Conservation (phyloP, 2,888 invertebrate species). For the Gortyna flavago region DNA sequence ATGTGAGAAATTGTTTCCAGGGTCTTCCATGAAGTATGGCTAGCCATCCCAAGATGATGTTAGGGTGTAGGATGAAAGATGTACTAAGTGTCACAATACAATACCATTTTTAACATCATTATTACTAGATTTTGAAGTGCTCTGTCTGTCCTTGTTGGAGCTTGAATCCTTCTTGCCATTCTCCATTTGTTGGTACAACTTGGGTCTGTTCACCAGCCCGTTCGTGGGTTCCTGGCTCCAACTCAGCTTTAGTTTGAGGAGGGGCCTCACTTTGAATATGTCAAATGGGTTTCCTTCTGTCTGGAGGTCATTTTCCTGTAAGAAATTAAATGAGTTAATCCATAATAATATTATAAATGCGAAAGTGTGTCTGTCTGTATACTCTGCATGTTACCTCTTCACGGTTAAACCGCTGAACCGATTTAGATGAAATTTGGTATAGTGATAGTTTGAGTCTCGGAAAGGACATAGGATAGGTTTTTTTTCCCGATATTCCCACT, state of each 20-base stretch:
- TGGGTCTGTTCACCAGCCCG: constrained; percentile 92
- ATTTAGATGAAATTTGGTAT: too few relatives aligned
- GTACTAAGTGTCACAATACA: constrained; percentile 51
- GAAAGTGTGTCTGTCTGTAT: too few relatives aligned
- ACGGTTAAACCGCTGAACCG: too few relatives aligned
- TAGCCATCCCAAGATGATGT: neutral
- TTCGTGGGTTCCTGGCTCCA: constrained; percentile 94
- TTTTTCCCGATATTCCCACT: too few relatives aligned
- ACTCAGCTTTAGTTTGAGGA: constrained; percentile 95
- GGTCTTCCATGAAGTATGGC: constrained; percentile 2
- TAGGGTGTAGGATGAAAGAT: constrained; percentile 7
- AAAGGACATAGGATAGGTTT: too few relatives aligned
- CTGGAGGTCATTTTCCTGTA: constrained; percentile 84
- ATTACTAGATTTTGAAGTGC: constrained; percentile 75
- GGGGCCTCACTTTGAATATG: constrained; percentile 94
- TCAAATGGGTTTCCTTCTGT: constrained; percentile 92
- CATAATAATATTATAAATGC: too few relatives aligned
- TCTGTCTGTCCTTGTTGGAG: constrained; percentile 77
- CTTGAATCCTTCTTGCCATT: constrained; percentile 83
- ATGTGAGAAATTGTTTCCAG: neutral
- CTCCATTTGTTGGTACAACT: constrained; percentile 88
- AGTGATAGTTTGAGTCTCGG: too few relatives aligned
- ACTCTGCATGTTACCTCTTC: too few relatives aligned
- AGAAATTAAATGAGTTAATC: constrained; percentile 33
- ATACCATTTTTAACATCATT: constrained; percentile 83